Evolutionary conservation across 2,797 vertebrate genomes (phyloP), one percentile per base, ranked within the genome.

Genomic region (Atherinosoma microstoma): DNA sequence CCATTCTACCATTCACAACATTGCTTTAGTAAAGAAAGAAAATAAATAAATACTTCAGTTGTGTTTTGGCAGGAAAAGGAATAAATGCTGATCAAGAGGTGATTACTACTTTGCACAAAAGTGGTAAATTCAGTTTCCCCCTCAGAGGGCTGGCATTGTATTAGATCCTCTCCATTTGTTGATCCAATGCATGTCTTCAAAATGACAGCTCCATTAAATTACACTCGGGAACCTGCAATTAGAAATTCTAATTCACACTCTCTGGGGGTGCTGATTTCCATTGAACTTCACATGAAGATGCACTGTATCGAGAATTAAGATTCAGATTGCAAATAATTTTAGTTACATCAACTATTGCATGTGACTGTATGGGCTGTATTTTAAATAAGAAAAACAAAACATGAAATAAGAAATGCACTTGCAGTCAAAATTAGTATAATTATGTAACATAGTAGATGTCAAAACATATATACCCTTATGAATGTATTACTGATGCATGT

Each of bases 161-260:
- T 73, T 68, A 83, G 53, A 64, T 36, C 29, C 62, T 76, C 82
- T 86, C 78, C 81, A 77, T 82, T 53, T 75, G 70, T 80, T 85
- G 75, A 82, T 81, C 78, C 74, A 79, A 82, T 75, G 73, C 65
- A 51, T 87, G 76, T 81, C 79, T 75, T 79, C 65, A 78, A 78
- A 85, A 83, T 77, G 67, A 87, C 75, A 85, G 82, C 71, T 84
- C 70, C 58, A 84, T 85, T 84, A 80, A 87, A 82, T 84, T 78
- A 79, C 83, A 87, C 79, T 60, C 53, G 76, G 73, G 76, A 89
- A 75, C 72, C 70, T 78, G 60, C 70, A 89, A 91, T 91, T 90
- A 89, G 64, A 32, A 32, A 85, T 87, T 84, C 51, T 74, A 83
- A 89, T 87, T 61, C 47, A 63, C 77, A 80, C 82, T 83, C 79